Percentiles rank a stretch among this genome's conserved stretches.
These are phyloP conservation scores for Sternarchorhynchus goeldii DNA, from an alignment of 2,797 vertebrate genomes.

Conservation along the genomic window DNA sequence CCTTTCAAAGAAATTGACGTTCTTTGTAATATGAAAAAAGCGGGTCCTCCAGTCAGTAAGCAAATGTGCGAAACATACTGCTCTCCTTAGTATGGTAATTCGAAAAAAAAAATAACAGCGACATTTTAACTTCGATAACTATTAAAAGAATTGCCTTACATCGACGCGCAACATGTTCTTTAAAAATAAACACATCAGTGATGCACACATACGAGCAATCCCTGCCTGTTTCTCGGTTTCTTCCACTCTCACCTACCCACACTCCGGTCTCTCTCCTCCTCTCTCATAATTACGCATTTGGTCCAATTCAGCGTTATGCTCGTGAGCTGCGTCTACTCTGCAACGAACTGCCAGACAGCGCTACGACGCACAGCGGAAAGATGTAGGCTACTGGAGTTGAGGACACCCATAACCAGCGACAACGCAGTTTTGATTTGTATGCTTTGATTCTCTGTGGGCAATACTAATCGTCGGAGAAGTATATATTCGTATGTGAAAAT, in stretches of 20 bases:
- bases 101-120: too few species aligned
- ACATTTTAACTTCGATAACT: too few species aligned
- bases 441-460: conserved; percentile 15
- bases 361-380: conserved; percentile 10
- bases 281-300: conserved; percentile 56
- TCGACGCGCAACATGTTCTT: neutral
- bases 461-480: neutral
- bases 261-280: conserved; percentile 54
- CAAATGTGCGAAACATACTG: too few species aligned
- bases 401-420: conserved; percentile 48
- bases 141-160: too few species aligned
- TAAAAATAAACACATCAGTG: neutral
- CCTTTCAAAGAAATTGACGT: too few species aligned
- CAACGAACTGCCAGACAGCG: neutral
- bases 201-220: neutral
- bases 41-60: too few species aligned
- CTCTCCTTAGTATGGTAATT: too few species aligned
- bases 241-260: conserved; percentile 50
- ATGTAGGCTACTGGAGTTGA: conserved; percentile 23
- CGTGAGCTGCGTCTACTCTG: neutral
- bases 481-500: neutral
- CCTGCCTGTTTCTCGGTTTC: conserved; percentile 18
- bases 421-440: conserved; percentile 41
- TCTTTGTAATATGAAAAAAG: too few species aligned
- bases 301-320: conserved; percentile 49